Evolutionary conservation across 2,797 vertebrate genomes (phyloP).

Genomic region (Cirrhinus mrigala): DNA sequence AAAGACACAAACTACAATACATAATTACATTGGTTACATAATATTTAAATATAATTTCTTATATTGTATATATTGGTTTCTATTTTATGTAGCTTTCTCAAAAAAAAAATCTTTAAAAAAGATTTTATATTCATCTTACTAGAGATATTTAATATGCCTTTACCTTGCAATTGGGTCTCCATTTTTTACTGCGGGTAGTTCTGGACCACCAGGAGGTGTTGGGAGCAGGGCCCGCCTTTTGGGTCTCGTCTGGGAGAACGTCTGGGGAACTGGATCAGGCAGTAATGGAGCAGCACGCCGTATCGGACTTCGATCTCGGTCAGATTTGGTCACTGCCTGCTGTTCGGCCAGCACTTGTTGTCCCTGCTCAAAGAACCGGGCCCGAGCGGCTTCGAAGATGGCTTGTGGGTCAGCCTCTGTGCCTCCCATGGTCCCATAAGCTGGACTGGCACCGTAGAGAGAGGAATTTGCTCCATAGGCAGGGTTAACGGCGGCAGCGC

Average conservation of each 20-base stretch:
- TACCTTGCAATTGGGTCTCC: conserved; percentile 81
- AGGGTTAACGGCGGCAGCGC: conserved; percentile 24
- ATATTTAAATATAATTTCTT: too few species aligned
- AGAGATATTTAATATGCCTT: not conserved
- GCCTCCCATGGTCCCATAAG: conserved; percentile 58
- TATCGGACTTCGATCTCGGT: conserved; percentile 82
- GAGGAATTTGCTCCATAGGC: conserved; percentile 57
- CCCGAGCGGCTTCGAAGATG: conserved; percentile 81
- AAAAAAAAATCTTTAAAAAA: too few species aligned
- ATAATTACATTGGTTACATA: too few species aligned
- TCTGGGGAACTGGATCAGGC: conserved; percentile 82
- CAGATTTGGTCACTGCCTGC: conserved; percentile 75
- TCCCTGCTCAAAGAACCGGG: conserved; percentile 84
- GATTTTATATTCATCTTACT: not conserved
- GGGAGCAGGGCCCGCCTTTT: conserved; percentile 81
- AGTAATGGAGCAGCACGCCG: conserved; percentile 83
- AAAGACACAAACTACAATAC: too few species aligned
- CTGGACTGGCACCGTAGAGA: conserved; percentile 53
- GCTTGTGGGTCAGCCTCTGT: conserved; percentile 70
- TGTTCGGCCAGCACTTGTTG: conserved; percentile 85
- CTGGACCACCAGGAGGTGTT: conserved; percentile 78
- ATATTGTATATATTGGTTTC: too few species aligned
- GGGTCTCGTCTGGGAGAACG: conserved; percentile 73
- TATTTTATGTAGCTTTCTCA: too few species aligned
- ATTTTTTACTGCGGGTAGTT: conserved; percentile 74